Evolutionary conservation across 2,113 vertebrate species (phyloP).

Genomic region (Hemiprocne comata): DNA sequence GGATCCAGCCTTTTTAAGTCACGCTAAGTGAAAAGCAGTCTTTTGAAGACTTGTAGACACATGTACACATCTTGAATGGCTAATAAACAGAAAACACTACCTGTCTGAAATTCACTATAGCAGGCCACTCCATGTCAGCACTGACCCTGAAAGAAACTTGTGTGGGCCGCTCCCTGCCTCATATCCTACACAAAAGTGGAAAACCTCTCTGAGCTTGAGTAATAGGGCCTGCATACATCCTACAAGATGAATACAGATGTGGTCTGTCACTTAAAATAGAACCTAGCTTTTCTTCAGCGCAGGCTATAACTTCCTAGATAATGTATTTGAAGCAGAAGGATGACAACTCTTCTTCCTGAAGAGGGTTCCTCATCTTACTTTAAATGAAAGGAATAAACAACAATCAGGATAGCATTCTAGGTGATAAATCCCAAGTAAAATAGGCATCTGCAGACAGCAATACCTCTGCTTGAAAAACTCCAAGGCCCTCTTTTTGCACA

Average conservation of each 20-base stretch:
- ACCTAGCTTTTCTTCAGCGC: not conserved
- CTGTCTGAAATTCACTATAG: not conserved
- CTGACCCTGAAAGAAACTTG: not conserved
- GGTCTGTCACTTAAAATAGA: not conserved
- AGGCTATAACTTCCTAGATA: not conserved
- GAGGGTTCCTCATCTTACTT: not conserved
- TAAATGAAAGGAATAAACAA: not conserved
- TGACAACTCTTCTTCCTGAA: not conserved
- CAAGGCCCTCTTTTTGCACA: not conserved
- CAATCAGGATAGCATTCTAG: not conserved
- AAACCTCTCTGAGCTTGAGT: not conserved
- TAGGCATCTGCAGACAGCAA: not conserved
- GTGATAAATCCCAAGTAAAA: not conserved
- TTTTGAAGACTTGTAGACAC: not conserved
- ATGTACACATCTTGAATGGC: not conserved
- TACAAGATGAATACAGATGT: not conserved
- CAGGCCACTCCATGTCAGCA: not conserved
- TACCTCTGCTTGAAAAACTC: not conserved
- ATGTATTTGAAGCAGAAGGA: not conserved
- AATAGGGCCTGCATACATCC: not conserved
- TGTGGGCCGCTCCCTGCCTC: not conserved
- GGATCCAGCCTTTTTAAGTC: not conserved
- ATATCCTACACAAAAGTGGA: not conserved
- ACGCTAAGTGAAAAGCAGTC: not conserved
- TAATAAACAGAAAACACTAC: not conserved